A percentile compares a stretch with the other conserved stretches of the same genome.
Evolutionary conservation across 2,113 vertebrate genomes (phyloP).

Genomic region (Leucopsar rothschildi): DNA sequence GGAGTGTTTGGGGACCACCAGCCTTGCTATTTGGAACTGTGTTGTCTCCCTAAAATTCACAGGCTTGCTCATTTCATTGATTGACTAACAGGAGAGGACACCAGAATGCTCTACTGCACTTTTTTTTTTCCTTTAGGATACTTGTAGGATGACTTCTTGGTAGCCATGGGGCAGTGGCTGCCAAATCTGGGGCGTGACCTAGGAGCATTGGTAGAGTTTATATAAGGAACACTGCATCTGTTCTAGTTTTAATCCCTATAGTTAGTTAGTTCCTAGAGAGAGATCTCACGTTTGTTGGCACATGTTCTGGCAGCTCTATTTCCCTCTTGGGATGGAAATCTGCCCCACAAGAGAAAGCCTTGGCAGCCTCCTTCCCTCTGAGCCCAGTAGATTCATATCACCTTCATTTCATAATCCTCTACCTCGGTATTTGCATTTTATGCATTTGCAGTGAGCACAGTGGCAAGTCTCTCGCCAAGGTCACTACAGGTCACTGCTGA

Average conservation of each 20-base stretch:
- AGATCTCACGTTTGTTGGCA: neutral
- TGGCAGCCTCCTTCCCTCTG: neutral
- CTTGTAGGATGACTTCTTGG: neutral
- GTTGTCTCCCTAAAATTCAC: neutral
- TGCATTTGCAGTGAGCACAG: neutral
- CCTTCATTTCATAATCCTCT: neutral
- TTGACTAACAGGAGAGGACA: neutral
- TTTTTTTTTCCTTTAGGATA: neutral
- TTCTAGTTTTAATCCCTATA: neutral
- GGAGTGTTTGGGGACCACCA: neutral
- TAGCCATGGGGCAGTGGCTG: neutral
- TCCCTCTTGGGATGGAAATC: neutral
- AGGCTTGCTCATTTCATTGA: neutral
- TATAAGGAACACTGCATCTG: neutral
- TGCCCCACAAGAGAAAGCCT: neutral
- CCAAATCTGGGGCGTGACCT: neutral
- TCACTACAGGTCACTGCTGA: fast-evolving
- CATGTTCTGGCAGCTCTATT: neutral
- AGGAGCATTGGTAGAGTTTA: neutral
- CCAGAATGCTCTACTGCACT: neutral
- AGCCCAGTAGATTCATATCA: neutral
- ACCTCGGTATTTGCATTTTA: neutral
- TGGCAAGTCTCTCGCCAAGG: neutral
- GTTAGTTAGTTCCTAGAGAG: neutral
- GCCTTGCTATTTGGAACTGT: neutral